These are phyloP conservation scores for Anabas testudineus DNA, from an alignment of 2,797 vertebrate species.

Conservation along the genomic window DNA sequence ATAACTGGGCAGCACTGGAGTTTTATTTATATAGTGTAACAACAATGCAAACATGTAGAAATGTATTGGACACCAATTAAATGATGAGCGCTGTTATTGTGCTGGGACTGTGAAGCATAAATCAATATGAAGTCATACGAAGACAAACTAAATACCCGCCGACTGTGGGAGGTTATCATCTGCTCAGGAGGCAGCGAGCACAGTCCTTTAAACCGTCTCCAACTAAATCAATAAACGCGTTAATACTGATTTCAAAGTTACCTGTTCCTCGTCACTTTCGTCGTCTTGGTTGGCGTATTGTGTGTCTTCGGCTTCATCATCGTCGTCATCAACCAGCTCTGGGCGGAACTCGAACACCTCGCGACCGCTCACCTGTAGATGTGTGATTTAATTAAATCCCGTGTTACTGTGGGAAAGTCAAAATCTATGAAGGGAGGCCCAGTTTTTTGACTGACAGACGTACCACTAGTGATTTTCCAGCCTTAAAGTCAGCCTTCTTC, in stretches of 20 bases:
- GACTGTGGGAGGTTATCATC: not conserved
- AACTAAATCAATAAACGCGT: not conserved
- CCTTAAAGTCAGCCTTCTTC: constrained; percentile 98
- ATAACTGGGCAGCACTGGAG: no score
- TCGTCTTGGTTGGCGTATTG: constrained; percentile 73
- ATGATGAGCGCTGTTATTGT: constrained; percentile 17
- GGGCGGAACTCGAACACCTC: constrained; percentile 98
- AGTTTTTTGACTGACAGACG: constrained; percentile 48
- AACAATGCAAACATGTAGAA: constrained; percentile 3
- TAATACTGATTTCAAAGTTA: constrained; percentile 12
- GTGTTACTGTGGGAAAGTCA: not conserved
- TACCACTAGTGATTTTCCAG: constrained; percentile 94
- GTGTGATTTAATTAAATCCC: not conserved
- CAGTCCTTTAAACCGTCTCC: no score
- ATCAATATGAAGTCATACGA: constrained; percentile 15
- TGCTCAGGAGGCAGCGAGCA: no score
- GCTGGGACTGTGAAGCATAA: constrained; percentile 15
- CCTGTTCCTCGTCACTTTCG: constrained; percentile 75
- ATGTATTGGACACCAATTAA: not conserved
- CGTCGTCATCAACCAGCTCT: constrained; percentile 94
- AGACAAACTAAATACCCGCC: not conserved
- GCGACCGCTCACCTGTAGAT: constrained; percentile 91
- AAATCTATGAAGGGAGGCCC: no score
- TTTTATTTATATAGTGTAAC: not conserved
- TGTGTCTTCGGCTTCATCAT: constrained; percentile 94